A percentile compares a stretch with the other conserved stretches of the same genome.
phyloP scores from a whole-genome alignment of 1,140 invertebrate genomes.

The Bombus cullumanus region DNA sequence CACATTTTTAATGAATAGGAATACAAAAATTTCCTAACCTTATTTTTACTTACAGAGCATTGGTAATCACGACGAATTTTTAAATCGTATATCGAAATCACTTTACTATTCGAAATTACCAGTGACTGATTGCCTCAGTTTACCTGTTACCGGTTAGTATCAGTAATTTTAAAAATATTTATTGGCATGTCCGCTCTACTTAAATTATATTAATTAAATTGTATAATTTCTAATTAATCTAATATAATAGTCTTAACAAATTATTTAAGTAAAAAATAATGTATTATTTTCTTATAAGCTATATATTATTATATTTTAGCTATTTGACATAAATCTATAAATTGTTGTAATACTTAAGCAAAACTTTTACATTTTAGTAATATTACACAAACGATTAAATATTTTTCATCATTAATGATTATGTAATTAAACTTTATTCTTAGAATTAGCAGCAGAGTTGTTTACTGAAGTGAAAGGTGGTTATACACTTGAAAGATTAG shows the following conservation, averaged over 20 bases:
- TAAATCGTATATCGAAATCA: conserved; percentile 91
- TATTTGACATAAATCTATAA: not conserved
- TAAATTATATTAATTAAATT: not conserved
- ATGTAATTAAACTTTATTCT: conserved; percentile 72
- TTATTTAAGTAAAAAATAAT: not conserved
- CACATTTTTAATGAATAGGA: conserved; percentile 21
- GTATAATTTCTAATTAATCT: not conserved
- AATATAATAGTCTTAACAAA: not conserved
- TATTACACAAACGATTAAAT: conserved; percentile 1
- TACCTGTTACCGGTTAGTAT: conserved; percentile 90
- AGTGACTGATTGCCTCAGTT: conserved; percentile 87
- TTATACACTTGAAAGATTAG: conserved; percentile 90
- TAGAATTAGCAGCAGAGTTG: conserved; percentile 92
- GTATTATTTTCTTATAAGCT: not conserved
- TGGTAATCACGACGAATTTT: conserved; percentile 88
- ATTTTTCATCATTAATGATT: conserved; percentile 14
- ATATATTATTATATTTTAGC: not conserved
- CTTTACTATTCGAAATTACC: conserved; percentile 92
- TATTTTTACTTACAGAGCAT: conserved; percentile 83
- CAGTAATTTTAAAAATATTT: not conserved
- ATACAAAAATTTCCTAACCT: not conserved
- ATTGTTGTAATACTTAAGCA: too few species aligned
- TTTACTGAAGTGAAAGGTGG: conserved; percentile 89
- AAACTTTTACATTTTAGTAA: not conserved
- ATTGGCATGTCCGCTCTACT: not conserved